phyloP scores from a whole-genome alignment of 2,113 vertebrate genomes.

The Cryptotis parvus region DNA sequence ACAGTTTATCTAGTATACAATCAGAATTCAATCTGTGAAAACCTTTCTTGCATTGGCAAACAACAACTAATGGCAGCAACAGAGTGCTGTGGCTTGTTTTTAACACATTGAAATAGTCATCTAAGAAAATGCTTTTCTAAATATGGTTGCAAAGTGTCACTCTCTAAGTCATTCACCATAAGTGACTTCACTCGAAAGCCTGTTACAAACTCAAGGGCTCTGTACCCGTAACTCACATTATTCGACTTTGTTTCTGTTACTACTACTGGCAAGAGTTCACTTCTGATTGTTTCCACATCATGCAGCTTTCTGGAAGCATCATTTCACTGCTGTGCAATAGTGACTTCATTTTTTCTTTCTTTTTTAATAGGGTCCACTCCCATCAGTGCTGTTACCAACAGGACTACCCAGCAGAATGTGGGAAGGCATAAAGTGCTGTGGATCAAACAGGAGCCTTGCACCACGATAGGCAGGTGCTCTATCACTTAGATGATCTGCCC shows the following conservation, averaged over 20 bases:
- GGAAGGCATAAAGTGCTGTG: no score
- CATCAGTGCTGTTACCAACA: no score
- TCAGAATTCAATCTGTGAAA: not conserved
- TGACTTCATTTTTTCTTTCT: not conserved
- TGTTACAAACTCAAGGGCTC: not conserved
- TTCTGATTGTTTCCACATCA: not conserved
- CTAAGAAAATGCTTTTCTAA: not conserved
- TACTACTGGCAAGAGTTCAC: not conserved
- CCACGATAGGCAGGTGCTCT: no score
- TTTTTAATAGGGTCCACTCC: no score
- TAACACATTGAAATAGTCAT: not conserved
- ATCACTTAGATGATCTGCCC: no score
- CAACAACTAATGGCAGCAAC: not conserved
- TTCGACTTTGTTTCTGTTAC: slow-evolving; percentile 21
- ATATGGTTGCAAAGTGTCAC: not conserved
- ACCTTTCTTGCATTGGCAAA: not conserved
- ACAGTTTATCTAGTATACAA: not conserved
- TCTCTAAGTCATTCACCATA: not conserved
- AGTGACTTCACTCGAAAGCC: not conserved
- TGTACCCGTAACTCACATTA: not conserved
- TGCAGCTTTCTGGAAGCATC: not conserved
- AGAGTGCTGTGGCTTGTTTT: not conserved
- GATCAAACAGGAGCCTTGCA: no score
- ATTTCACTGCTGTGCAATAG: not conserved
- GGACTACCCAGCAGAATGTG: no score